A percentile compares a stretch with the other conserved stretches of the same genome.
Conservation (phyloP, 1,140 invertebrate genomes). For the Euglossa dilemma region DNA sequence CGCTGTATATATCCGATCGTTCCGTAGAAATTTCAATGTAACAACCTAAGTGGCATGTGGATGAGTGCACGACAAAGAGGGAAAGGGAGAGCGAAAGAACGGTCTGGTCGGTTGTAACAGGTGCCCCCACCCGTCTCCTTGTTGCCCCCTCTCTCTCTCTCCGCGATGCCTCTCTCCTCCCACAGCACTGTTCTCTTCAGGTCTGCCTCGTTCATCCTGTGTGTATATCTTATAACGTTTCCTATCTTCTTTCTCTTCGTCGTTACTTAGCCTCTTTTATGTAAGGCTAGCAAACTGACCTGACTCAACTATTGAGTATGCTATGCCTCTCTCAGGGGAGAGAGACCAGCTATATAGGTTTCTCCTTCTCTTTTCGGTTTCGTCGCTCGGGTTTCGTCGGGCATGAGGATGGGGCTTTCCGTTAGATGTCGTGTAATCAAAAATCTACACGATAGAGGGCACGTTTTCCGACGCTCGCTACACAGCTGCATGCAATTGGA, state of each 20-base stretch:
- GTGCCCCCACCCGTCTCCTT: slow-evolving; percentile 28
- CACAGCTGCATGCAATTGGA: background rate
- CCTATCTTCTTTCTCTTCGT: slow-evolving; percentile 56
- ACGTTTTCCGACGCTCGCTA: background rate
- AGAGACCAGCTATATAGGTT: background rate
- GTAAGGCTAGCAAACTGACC: slow-evolving; percentile 70
- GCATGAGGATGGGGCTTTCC: background rate
- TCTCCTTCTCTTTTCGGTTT: slow-evolving; percentile 24
- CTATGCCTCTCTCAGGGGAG: background rate
- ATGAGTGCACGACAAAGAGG: slow-evolving; percentile 39
- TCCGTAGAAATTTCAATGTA: slow-evolving; percentile 64
- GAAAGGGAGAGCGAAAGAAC: slow-evolving; percentile 51
- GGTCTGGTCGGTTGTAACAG: slow-evolving; percentile 71
- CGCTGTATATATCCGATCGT: slow-evolving; percentile 28
- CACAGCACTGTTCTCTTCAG: slow-evolving; percentile 35
- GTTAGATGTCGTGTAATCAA: background rate
- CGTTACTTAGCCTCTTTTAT: slow-evolving; percentile 63
- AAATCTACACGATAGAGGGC: background rate
- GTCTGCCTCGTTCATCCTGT: slow-evolving; percentile 25
- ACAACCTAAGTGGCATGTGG: slow-evolving; percentile 64
- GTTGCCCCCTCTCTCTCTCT: background rate
- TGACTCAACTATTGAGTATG: slow-evolving; percentile 62
- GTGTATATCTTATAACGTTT: slow-evolving; percentile 60
- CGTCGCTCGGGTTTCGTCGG: slow-evolving; percentile 4
- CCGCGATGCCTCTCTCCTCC: slow-evolving; percentile 29